These are phyloP conservation scores for Helicoverpa armigera DNA, from an alignment of 1,140 invertebrate species.

Conservation along the genomic window DNA sequence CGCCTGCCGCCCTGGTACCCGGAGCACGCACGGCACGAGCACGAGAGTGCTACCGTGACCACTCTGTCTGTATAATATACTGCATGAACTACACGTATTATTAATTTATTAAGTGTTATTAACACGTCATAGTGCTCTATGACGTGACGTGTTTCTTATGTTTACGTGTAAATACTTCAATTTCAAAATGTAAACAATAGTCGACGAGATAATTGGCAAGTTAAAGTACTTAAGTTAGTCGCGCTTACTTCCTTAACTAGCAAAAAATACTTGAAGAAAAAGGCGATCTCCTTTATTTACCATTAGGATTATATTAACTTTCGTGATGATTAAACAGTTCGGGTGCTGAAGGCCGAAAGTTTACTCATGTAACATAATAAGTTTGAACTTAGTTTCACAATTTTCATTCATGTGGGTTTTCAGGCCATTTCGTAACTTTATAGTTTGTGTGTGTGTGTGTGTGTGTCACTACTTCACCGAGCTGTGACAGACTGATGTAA, in stretches of 20 bases:
- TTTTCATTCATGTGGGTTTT: slow-evolving; percentile 1
- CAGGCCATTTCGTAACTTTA: background rate
- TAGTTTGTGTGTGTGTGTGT: too few relatives aligned
- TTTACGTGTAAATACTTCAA: background rate
- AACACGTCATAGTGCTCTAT: too few relatives aligned
- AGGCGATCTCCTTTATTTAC: background rate
- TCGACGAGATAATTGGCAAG: background rate
- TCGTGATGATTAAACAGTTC: background rate
- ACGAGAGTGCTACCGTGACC: background rate
- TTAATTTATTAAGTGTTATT: too few relatives aligned
- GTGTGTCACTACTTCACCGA: too few relatives aligned
- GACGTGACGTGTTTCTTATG: background rate
- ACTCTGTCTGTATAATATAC: background rate
- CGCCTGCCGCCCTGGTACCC: background rate
- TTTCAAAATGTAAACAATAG: background rate
- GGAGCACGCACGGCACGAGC: background rate
- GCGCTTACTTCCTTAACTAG: background rate
- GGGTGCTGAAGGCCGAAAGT: background rate
- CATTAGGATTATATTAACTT: background rate
- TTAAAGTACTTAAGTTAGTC: background rate
- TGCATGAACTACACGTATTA: too few relatives aligned
- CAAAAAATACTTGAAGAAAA: background rate
- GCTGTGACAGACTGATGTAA: too few relatives aligned
- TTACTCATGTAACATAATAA: background rate
- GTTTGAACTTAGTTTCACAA: background rate